A percentile compares a stretch with the other conserved stretches of the same genome.
These are phyloP conservation scores for Melieria crassipennis DNA, from an alignment of 2,888 invertebrate species.

Conservation along the genomic window DNA sequence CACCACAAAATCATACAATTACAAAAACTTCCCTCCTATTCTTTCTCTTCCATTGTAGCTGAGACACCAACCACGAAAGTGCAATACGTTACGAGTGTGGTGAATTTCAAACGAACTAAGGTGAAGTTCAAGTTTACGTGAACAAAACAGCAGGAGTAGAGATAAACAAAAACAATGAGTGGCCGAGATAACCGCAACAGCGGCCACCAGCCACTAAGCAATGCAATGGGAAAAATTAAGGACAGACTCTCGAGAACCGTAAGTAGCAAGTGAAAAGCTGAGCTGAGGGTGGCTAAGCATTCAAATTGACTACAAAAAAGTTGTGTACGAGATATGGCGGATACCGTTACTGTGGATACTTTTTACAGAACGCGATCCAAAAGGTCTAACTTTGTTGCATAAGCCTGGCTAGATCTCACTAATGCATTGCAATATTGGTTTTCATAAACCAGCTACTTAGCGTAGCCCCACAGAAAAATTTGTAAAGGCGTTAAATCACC, in stretches of 20 bases:
- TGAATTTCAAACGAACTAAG: conserved; percentile 26
- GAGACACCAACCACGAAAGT: not conserved
- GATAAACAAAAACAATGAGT: conserved; percentile 57
- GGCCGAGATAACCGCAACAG: conserved; percentile 63
- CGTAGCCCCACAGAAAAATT: no score
- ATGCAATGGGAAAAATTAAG: conserved; percentile 64
- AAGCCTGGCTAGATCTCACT: no score
- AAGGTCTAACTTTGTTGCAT: no score
- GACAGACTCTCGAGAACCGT: conserved; percentile 58
- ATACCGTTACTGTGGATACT: not conserved
- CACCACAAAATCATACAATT: no score
- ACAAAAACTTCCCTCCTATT: not conserved
- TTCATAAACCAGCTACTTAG: no score
- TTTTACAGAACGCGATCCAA: no score
- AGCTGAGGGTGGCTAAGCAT: not conserved
- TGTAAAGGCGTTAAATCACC: no score
- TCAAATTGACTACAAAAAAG: not conserved
- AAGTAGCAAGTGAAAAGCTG: no score
- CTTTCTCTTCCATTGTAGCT: conserved; percentile 6
- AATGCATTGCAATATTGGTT: no score
- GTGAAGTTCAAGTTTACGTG: conserved; percentile 18
- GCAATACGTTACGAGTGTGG: conserved; percentile 18
- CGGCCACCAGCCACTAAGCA: conserved; percentile 60
- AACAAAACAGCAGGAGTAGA: conserved; percentile 7
- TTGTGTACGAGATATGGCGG: not conserved